Conservation (phyloP, 1,140 invertebrate genomes). For the Drosophila santomea region DNA sequence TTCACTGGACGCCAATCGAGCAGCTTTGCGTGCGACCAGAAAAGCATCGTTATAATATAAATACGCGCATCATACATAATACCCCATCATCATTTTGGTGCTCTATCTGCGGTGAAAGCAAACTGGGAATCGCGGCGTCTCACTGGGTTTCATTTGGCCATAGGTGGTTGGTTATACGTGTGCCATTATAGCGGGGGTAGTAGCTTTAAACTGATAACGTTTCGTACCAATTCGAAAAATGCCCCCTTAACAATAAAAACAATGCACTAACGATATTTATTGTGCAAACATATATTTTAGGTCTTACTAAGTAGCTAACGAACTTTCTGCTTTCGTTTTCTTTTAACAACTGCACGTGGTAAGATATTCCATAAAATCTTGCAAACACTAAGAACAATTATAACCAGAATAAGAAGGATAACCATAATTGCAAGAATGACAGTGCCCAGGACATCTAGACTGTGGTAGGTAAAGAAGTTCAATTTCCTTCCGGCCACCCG, state of each 20-base stretch:
- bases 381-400: neutral
- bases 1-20: conserved; percentile 44
- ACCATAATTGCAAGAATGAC: neutral
- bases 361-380: neutral
- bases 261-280: no score
- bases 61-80: conserved; percentile 40
- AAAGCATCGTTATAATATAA: conserved; percentile 43
- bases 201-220: neutral
- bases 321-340: conserved; percentile 7
- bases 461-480: conserved; percentile 54
- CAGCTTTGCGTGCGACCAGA: conserved; percentile 43
- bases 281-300: no score
- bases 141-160: neutral
- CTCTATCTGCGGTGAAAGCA: conserved; percentile 15
- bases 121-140: neutral
- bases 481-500: conserved; percentile 73
- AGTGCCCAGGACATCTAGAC: conserved; percentile 39
- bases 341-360: neutral
- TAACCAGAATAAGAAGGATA: neutral
- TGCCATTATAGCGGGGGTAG: neutral
- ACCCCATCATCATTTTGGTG: conserved; percentile 43
- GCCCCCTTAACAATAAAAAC: no score
- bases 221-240: no score
- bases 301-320: neutral
- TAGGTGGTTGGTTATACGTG: neutral